Base-by-base conservation (phyloP, 1,140 invertebrate species). In the Prorops nasuta region DNA sequence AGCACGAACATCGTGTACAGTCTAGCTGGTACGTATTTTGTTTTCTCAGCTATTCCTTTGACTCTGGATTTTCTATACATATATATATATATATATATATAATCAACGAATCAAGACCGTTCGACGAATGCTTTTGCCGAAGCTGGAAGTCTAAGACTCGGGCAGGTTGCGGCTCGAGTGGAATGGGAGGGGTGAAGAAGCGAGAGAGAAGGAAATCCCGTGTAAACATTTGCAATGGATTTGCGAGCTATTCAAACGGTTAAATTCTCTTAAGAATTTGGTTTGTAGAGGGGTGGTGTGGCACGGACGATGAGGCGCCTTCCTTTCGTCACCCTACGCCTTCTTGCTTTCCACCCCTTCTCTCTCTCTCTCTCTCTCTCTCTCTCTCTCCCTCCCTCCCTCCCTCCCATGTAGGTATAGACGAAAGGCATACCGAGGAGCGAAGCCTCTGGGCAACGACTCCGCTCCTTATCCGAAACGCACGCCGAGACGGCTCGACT, bases 201-300 rank as follows among this genome's bases (percentile, higher is more conserved):
- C 17, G 34, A 12, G 3, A 16, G 21, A 32, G 18, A 46, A 32
- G 15, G 22, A 71, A 76, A 71, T 72, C 66, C 67, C 69, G 68
- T 76, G 76, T 76, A 78, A 78, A 78, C 72, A 78, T 78, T 78
- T 78, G 74, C 74, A 72, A 73, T 76, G 72, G 76, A 77, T 78
- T 78, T 77, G 72, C 63, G 64, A 76, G 74, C 72, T 78, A 78
- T 78, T 78, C 74, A 78, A 77, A 76, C 72, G 72, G 71, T 74
- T 77, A 77, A 76, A 78, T 76, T 78, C 75, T 78, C 76, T 78
- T 76, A 77, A 77, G 76, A 78, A 77, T 78, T 76, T 69, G 64
- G 76, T 75, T 77, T 75, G 69, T 68, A 67, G 64, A 70, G 67
- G 69, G 69, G 69, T 56, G 68, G 72, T 64, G 68, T 63, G 62